Conservation (phyloP, 2,888 invertebrate species). For the Fabriciana adippe region DNA sequence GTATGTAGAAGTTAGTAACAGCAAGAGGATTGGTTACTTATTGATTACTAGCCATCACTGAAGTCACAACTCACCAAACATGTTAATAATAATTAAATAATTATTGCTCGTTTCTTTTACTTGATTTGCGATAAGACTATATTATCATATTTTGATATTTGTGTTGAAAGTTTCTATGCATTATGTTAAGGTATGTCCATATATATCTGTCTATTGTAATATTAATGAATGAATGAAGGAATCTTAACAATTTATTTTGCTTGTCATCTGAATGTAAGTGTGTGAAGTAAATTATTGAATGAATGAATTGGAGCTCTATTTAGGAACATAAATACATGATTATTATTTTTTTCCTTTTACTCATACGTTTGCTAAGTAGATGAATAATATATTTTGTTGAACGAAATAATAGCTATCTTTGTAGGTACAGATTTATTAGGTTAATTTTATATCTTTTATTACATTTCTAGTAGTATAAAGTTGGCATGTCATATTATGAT, state of each 20-base stretch:
- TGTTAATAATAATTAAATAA: too few species aligned
- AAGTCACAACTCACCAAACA: too few species aligned
- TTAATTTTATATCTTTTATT: neutral
- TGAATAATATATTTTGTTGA: neutral
- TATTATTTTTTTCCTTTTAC: neutral
- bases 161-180: too few species aligned
- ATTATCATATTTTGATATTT: too few species aligned
- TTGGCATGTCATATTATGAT: neutral
- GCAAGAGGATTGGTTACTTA: too few species aligned
- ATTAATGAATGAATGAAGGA: constrained; percentile 1
- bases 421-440: neutral
- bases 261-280: neutral
- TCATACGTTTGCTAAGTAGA: constrained; percentile 6
- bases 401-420: neutral
- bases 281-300: neutral
- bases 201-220: constrained; percentile 2
- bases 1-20: too few species aligned
- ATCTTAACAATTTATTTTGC: neutral
- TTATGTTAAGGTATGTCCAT: neutral
- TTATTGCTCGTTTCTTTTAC: too few species aligned
- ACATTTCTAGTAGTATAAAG: neutral
- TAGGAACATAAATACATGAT: neutral
- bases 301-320: constrained; percentile 5
- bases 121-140: too few species aligned
- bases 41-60: too few species aligned